These are phyloP conservation scores for Trachemys scripta DNA, from an alignment of 2,113 vertebrate species.

Conservation along the genomic window DNA sequence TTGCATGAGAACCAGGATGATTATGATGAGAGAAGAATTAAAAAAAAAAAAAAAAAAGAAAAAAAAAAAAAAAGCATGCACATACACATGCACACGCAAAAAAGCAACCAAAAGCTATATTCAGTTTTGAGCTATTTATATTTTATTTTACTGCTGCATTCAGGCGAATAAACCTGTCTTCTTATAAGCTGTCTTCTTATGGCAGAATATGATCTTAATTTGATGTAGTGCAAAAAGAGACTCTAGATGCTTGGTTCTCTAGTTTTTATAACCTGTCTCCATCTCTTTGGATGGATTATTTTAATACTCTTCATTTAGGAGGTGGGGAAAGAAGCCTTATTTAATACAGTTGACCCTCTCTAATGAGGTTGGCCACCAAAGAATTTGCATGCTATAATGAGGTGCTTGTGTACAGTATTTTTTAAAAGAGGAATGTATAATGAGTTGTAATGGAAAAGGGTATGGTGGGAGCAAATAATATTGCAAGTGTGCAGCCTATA, in stretches of 20 bases:
- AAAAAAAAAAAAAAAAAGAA: not conserved
- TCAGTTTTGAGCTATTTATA: not conserved
- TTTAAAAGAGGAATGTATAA: constrained; percentile 48
- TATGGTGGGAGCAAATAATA: constrained; percentile 1
- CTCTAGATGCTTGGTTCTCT: not conserved
- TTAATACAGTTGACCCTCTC: constrained; percentile 13
- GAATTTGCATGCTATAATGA: constrained; percentile 64
- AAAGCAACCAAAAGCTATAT: not conserved
- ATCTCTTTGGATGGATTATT: constrained; percentile 37
- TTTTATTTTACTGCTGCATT: not conserved
- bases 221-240: constrained; percentile 3
- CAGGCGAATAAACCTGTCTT: not conserved
- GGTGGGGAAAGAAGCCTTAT: constrained; percentile 18
- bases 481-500: not conserved
- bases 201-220: not conserved
- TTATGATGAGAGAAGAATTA: not conserved
- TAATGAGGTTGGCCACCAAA: constrained; percentile 47
- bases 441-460: constrained; percentile 31
- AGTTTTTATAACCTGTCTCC: not conserved
- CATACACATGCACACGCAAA: rapidly evolving
- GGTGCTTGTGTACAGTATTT: constrained; percentile 39
- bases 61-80: not conserved
- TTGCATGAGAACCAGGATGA: not conserved
- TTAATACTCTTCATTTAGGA: constrained; percentile 34
- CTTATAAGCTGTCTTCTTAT: not conserved